phyloP scores from a whole-genome alignment of 1,140 invertebrate genomes.

The Drosophila grimshawi region DNA sequence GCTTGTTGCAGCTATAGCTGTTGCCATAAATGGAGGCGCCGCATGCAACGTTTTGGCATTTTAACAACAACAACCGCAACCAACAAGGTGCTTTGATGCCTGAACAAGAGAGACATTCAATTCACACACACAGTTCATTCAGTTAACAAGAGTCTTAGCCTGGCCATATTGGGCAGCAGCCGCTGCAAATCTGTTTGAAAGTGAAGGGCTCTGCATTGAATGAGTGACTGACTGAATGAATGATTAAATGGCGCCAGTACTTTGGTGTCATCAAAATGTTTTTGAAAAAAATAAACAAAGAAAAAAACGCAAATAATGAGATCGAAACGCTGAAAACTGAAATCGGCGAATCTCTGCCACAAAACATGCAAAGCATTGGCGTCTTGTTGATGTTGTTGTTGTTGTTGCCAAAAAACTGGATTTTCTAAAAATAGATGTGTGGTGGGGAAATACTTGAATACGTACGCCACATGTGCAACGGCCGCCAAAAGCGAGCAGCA shows the following conservation, averaged over 20 bases:
- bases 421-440: constrained; percentile 83
- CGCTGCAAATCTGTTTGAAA: constrained; percentile 54
- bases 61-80: constrained; percentile 44
- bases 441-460: constrained; percentile 81
- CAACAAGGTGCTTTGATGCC: not conserved
- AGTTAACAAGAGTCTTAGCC: constrained; percentile 35
- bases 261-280: constrained; percentile 20
- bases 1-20: constrained; percentile 25
- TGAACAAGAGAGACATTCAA: constrained; percentile 23
- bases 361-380: constrained; percentile 66
- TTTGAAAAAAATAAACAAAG: constrained; percentile 2
- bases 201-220: constrained; percentile 64
- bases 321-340: constrained; percentile 14
- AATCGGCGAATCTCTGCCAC: constrained; percentile 16
- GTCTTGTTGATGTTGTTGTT: constrained; percentile 17
- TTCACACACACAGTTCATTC: constrained; percentile 39
- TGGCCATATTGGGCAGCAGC: constrained; percentile 41
- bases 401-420: constrained; percentile 76
- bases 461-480: constrained; percentile 76
- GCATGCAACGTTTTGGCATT: constrained; percentile 64
- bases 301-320: constrained; percentile 2
- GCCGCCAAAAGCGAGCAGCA: constrained; percentile 64
- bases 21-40: constrained; percentile 66
- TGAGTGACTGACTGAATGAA: constrained; percentile 30
- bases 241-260: constrained; percentile 5